These are phyloP conservation scores for Drosophila gunungcola DNA, from an alignment of 1,140 invertebrate species.

Conservation along the genomic window DNA sequence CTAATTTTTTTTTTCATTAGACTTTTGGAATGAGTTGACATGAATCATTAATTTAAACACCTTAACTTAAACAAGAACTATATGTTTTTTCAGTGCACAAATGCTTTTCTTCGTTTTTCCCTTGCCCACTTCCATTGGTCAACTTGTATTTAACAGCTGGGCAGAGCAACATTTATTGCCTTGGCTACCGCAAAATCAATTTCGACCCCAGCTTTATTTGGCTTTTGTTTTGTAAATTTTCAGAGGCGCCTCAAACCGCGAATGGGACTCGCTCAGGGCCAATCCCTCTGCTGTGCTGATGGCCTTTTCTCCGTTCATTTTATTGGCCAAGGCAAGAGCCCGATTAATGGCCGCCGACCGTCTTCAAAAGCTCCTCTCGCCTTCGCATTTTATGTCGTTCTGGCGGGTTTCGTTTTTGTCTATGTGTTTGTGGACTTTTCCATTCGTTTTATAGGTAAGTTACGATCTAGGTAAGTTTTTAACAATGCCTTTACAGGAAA, in stretches of 20 bases:
- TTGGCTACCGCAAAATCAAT: constrained; percentile 78
- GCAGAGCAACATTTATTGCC: constrained; percentile 56
- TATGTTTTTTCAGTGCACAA: constrained; percentile 7
- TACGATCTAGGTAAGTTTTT: too few relatives aligned
- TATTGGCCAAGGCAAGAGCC: constrained; percentile 62
- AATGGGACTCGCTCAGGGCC: constrained; percentile 27
- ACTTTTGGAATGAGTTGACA: too few relatives aligned
- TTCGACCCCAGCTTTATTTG: constrained; percentile 59
- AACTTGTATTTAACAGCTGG: constrained; percentile 55
- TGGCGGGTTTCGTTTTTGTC: constrained; percentile 12
- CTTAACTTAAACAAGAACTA: too few relatives aligned
- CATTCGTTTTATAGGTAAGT: neutral
- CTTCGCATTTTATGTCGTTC: constrained; percentile 10
- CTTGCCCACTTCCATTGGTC: constrained; percentile 12
- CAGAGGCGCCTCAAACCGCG: constrained; percentile 28
- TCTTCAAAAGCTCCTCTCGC: neutral
- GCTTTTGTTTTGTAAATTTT: constrained; percentile 30
- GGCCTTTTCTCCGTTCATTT: constrained; percentile 67
- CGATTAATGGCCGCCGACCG: constrained; percentile 58
- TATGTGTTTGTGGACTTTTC: neutral
- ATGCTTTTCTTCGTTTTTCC: constrained; percentile 1
- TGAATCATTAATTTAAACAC: too few relatives aligned
- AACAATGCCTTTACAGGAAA: too few relatives aligned
- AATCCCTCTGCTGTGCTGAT: constrained; percentile 55
- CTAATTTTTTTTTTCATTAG: too few relatives aligned